Evolutionary conservation across 1,140 invertebrate species (phyloP).

Genomic region (Dinothrombium tinctorium): DNA sequence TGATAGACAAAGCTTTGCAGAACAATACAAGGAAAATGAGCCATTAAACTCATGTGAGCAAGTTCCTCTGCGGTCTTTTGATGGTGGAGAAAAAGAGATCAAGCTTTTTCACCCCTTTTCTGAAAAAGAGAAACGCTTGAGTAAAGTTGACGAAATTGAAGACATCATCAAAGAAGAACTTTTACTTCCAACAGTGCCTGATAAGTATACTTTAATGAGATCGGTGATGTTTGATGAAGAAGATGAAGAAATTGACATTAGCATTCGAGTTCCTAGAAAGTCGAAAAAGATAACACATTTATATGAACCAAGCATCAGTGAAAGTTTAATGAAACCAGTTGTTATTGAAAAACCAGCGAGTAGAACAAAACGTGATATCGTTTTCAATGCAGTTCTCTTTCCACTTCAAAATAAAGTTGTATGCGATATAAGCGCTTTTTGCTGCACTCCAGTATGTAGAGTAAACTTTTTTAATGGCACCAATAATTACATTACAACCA

Average conservation of each 20-base stretch:
- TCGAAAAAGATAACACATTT: neutral
- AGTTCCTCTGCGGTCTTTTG: too few relatives aligned
- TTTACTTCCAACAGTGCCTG: too few relatives aligned
- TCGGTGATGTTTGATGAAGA: constrained; percentile 6
- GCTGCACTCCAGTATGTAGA: neutral
- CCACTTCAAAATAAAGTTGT: neutral
- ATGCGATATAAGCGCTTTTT: constrained; percentile 7
- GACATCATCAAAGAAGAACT: too few relatives aligned
- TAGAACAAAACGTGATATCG: constrained; percentile 4
- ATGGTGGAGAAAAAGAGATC: too few relatives aligned
- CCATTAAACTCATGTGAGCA: too few relatives aligned
- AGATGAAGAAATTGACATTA: constrained; percentile 4
- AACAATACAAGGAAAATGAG: too few relatives aligned
- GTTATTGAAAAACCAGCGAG: neutral
- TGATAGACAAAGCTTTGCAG: neutral
- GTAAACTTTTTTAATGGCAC: constrained; percentile 10
- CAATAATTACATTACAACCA: neutral
- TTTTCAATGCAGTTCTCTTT: constrained; percentile 4
- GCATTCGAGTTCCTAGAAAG: neutral
- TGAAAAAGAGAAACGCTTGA: too few relatives aligned
- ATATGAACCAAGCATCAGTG: neutral
- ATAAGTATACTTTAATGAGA: constrained; percentile 7
- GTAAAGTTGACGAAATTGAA: too few relatives aligned
- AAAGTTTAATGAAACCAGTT: neutral
- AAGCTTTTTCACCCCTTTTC: too few relatives aligned